A percentile compares a stretch with the other conserved stretches of the same genome.
Conservation (phyloP, 1,140 invertebrate genomes). For the Drosophila subobscura region DNA sequence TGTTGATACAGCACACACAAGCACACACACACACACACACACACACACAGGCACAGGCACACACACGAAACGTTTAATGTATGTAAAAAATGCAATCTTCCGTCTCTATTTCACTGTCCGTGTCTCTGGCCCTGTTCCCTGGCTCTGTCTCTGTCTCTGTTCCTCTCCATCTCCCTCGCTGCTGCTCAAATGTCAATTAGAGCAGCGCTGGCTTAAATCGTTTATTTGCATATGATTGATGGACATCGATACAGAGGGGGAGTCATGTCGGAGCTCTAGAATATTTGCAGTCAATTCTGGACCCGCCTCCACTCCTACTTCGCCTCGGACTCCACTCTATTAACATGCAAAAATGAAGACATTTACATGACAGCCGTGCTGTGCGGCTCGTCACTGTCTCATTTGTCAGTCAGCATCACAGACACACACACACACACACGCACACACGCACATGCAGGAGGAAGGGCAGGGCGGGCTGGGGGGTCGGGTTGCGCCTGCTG, state of each 20-base stretch:
- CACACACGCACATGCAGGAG: no score
- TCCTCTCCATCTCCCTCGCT: no score
- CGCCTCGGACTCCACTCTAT: not conserved
- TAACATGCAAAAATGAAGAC: conserved; percentile 53
- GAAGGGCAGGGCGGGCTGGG: no score
- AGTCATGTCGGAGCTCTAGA: not conserved
- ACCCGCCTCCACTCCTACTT: no score
- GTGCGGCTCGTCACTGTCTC: conserved; percentile 68
- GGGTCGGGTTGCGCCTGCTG: conserved; percentile 30
- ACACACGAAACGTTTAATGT: conserved; percentile 12
- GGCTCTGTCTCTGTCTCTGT: no score
- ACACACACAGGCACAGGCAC: not conserved
- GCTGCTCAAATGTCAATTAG: conserved; percentile 31
- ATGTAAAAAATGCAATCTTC: conserved; percentile 13
- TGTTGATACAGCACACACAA: conserved; percentile 34
- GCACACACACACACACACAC: not conserved
- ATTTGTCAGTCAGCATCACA: conserved; percentile 54
- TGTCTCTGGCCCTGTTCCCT: no score
- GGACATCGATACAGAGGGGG: conserved; percentile 1
- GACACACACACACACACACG: no score
- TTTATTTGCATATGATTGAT: conserved; percentile 58
- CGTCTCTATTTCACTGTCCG: not conserved
- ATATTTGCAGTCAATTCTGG: not conserved
- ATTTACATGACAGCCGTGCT: conserved; percentile 70
- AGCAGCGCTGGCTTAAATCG: conserved; percentile 19